Base-by-base conservation (phyloP, 1,140 invertebrate species). In the Bemisia tabaci region DNA sequence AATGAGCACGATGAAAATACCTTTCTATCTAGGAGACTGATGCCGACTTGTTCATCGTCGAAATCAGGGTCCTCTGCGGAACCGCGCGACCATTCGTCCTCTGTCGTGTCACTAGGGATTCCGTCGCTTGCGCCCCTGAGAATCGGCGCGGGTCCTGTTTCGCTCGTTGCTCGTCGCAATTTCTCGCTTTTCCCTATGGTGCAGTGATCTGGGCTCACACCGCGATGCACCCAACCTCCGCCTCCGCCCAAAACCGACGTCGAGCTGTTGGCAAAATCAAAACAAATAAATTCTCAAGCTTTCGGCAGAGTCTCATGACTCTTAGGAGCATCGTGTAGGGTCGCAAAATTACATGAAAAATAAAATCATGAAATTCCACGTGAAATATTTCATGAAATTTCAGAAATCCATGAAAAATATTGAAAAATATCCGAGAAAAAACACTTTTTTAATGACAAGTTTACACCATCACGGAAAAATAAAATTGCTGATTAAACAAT, bases 41-140 rank as follows among this genome's bases (percentile, higher is more conserved):
- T 78, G 26, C 79, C 65, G 62, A 62, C 33, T 59, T 70, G 67
- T 25, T 74, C 74, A 24, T 76, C 74, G n/a, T 77, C 73, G 2
- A 69, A 58, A 60, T 83, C 77, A 67, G 83, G 80, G 72, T 85
- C 80, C 63, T 84, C 82, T n/a, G 81, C 79, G 72, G 83, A 83
- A 62, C 83, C 82, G 68, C 81, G 77, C 65, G 85, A 86, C 85
- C 85, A 87, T 65, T 86, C 83, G 73, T 87, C 86, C 75, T 85
- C 83, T 1, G 83, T 85, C 9, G 79, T 82, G 73, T 81, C 85
- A 73, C 85, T 86, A 25, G 82, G 83, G 21, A 85, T 82, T 1
- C 82, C 85, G 33, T 86, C 85, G 62, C 68, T 69, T 11, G 64
- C 66, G 2, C 64, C 68, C 24, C 64, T 68, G 22, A 24, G 33